phyloP scores from a whole-genome alignment of 1,140 invertebrate genomes.

The Conus betulinus region DNA sequence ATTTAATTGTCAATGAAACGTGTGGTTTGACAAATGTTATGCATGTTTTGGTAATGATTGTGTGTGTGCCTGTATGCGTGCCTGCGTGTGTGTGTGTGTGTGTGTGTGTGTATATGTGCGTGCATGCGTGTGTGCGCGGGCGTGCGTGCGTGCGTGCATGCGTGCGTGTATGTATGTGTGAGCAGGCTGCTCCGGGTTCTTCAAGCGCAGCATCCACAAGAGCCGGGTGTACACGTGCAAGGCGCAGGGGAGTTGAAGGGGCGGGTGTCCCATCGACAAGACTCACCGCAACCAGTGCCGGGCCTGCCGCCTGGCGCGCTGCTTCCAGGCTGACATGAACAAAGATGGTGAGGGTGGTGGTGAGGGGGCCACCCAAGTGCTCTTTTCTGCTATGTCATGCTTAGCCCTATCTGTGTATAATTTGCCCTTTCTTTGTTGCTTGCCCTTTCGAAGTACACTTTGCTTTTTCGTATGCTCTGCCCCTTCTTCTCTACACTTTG shows the following conservation, averaged over 20 bases:
- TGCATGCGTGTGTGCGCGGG: background rate
- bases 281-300: constrained; percentile 97
- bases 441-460: too few species aligned
- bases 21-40: too few species aligned
- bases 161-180: background rate
- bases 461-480: too few species aligned
- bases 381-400: background rate
- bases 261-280: constrained; percentile 95
- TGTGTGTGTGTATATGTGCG: background rate
- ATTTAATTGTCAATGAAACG: too few species aligned
- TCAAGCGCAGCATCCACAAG: constrained; percentile 96
- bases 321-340: constrained; percentile 97
- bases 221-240: constrained; percentile 98
- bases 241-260: constrained; percentile 93
- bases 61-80: background rate
- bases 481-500: too few species aligned
- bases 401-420: too few species aligned
- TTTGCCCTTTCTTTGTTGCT: too few species aligned
- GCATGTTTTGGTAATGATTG: background rate
- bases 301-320: constrained; percentile 95
- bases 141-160: background rate
- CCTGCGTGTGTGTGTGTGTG: background rate
- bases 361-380: background rate
- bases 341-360: constrained; percentile 91
- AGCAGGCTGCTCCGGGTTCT: constrained; percentile 93